phyloP scores from a whole-genome alignment of 2,888 invertebrate genomes.

The Ecliptopera silaceata region DNA sequence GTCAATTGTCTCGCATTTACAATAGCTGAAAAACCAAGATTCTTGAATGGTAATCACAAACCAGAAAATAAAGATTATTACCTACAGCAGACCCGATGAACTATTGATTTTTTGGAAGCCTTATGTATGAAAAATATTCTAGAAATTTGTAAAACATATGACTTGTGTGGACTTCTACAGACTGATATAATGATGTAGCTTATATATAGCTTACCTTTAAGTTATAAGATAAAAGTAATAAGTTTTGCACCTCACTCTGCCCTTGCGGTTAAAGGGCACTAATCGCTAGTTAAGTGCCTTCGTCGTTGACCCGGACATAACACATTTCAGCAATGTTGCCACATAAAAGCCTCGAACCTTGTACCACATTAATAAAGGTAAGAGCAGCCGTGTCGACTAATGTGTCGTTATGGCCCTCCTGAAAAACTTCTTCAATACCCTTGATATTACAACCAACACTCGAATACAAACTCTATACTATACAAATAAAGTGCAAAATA shows the following conservation, averaged over 20 bases:
- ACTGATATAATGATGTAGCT: no score
- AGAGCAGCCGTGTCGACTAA: conserved; percentile 74
- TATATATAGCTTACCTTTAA: neutral
- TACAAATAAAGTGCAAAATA: conserved; percentile 46
- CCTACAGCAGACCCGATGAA: no score
- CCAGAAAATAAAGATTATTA: no score
- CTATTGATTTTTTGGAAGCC: no score
- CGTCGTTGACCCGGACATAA: conserved; percentile 54
- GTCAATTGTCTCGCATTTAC: no score
- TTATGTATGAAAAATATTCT: no score
- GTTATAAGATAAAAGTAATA: neutral
- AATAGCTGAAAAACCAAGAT: no score
- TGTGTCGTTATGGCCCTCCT: conserved; percentile 77
- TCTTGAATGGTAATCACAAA: no score
- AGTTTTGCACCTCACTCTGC: conserved; percentile 12
- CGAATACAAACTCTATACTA: conserved; percentile 44
- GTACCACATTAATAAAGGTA: conserved; percentile 79
- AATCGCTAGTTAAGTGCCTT: conserved; percentile 55
- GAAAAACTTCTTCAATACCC: conserved; percentile 72
- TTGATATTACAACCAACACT: conserved; percentile 39
- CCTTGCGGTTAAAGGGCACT: conserved; percentile 43
- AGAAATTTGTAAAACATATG: no score
- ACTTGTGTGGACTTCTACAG: no score
- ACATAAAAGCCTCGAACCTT: conserved; percentile 64
- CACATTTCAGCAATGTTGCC: conserved; percentile 43